Percentiles rank a stretch among this genome's conserved stretches.
These are phyloP conservation scores for Gnathonemus echidnorhynchus DNA, from an alignment of 2,113 vertebrate genomes.

Conservation along the genomic window DNA sequence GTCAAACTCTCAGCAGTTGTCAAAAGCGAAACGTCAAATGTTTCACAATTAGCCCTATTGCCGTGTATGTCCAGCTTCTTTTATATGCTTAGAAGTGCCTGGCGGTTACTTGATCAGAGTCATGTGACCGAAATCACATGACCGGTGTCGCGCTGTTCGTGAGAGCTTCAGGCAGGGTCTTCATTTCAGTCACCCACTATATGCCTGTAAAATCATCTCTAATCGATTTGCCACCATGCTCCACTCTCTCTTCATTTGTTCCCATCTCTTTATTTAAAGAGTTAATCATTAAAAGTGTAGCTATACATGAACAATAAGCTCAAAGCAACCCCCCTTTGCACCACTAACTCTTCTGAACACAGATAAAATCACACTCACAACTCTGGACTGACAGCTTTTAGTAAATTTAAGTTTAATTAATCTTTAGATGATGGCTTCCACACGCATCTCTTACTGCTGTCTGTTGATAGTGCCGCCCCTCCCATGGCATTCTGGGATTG, in stretches of 20 bases:
- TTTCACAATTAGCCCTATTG: not conserved
- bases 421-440: not conserved
- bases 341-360: not conserved
- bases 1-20: not conserved
- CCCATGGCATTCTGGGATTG: not conserved
- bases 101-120: not conserved
- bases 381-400: not conserved
- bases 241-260: not conserved
- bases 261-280: not conserved
- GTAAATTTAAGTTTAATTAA: not conserved
- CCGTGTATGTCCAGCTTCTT: no score
- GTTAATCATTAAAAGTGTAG: not conserved
- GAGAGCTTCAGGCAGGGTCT: not conserved
- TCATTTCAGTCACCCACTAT: not conserved
- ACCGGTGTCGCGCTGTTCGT: not conserved
- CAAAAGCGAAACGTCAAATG: not conserved
- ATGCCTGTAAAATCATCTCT: not conserved
- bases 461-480: not conserved
- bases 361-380: not conserved
- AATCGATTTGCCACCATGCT: not conserved
- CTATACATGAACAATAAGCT: not conserved
- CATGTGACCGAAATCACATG: not conserved
- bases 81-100: no score
- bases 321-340: not conserved
- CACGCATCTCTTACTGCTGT: not conserved